These are phyloP conservation scores for Characodon lateralis DNA, from an alignment of 2,797 vertebrate species.

Conservation along the genomic window DNA sequence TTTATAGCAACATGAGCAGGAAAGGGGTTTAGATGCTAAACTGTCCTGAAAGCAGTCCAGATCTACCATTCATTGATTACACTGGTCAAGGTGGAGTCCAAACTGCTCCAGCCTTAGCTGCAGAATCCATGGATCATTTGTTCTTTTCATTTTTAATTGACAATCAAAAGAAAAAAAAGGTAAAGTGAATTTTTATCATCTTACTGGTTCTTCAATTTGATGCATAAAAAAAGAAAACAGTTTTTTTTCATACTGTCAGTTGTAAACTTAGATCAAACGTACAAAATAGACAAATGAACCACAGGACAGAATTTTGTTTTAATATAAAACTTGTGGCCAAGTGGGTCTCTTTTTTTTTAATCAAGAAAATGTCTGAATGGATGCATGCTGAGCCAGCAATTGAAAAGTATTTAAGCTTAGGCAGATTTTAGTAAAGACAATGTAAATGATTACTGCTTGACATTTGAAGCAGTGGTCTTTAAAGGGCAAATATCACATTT, in stretches of 20 bases:
- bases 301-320: not conserved
- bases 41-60: not conserved
- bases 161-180: not conserved
- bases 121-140: not conserved
- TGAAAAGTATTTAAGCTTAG: not conserved
- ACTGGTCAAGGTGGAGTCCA: not conserved
- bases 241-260: not conserved
- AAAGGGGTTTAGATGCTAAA: not conserved
- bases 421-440: conserved; percentile 37
- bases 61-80: not conserved
- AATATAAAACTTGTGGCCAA: not conserved
- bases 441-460: conserved; percentile 41
- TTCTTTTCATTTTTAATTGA: not conserved
- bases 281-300: not conserved
- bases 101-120: not conserved
- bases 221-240: not conserved
- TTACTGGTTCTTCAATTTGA: not conserved
- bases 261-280: not conserved
- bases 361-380: not conserved
- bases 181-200: not conserved
- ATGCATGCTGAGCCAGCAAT: not conserved
- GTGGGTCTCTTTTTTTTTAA: not conserved
- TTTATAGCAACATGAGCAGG: not conserved
- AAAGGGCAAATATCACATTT: not conserved
- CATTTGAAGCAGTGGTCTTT: conserved; percentile 22